Evolutionary conservation across 2,113 vertebrate genomes (phyloP).

Genomic region (Tetraodon nigroviridis): DNA sequence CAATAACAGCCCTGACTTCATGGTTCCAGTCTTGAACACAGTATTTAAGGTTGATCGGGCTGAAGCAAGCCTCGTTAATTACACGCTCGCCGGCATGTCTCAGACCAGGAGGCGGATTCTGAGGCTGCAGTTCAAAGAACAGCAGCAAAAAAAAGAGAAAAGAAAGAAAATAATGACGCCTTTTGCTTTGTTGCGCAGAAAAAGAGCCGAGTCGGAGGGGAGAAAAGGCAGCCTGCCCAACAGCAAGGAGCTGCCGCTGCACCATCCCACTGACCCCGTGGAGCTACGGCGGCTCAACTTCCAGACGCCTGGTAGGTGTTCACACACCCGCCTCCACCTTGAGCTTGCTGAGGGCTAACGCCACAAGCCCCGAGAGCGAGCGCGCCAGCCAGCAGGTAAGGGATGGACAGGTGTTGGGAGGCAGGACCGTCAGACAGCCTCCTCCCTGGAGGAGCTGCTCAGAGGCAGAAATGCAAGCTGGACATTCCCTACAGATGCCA

Average conservation of each 20-base stretch:
- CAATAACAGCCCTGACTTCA: too few species aligned
- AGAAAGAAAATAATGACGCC: neutral
- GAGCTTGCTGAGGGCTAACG: too few species aligned
- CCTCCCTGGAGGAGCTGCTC: constrained; percentile 44
- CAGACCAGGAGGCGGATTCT: constrained; percentile 17
- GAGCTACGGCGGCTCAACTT: constrained; percentile 97
- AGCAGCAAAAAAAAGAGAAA: neutral
- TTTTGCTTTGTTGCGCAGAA: constrained; percentile 71
- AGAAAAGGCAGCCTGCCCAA: constrained; percentile 96
- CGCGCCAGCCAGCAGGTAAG: constrained; percentile 30
- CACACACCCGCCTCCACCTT: neutral
- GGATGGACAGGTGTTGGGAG: constrained; percentile 44
- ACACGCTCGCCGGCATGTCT: constrained; percentile 22
- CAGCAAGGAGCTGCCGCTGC: constrained; percentile 92
- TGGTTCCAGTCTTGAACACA: neutral
- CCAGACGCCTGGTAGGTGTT: constrained; percentile 90
- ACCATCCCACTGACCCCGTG: constrained; percentile 94
- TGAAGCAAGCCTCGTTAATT: neutral
- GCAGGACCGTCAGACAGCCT: constrained; percentile 38
- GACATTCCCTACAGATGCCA: constrained; percentile 55
- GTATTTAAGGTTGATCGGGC: constrained; percentile 17
- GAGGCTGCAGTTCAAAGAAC: constrained; percentile 1
- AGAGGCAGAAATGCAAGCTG: constrained; percentile 45
- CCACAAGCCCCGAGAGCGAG: neutral
- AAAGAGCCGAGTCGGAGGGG: constrained; percentile 93